Percentiles rank a stretch among this genome's conserved stretches.
phyloP scores from a whole-genome alignment of 1,140 invertebrate genomes.

The Dendrolimus punctatus region DNA sequence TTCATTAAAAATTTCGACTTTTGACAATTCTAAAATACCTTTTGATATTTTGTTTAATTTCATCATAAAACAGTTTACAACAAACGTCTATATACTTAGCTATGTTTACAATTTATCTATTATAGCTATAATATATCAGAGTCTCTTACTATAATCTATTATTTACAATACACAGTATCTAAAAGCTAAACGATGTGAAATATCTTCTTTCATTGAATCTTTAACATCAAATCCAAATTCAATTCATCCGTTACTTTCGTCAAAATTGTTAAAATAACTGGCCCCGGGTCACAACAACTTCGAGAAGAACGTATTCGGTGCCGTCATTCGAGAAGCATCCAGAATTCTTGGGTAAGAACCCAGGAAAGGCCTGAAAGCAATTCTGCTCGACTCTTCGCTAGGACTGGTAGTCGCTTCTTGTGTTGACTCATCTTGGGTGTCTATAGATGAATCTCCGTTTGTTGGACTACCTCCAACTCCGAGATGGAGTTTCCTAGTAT shows the following conservation, averaged over 20 bases:
- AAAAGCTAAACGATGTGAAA: not conserved
- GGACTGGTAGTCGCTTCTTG: slow-evolving; percentile 51
- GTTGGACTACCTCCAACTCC: slow-evolving; percentile 38
- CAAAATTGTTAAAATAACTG: slow-evolving; percentile 38
- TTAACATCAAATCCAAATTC: slow-evolving; percentile 45
- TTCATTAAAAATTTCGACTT: no score
- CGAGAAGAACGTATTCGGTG: slow-evolving; percentile 55
- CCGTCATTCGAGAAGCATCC: slow-evolving; percentile 47
- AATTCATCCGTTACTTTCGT: slow-evolving; percentile 47
- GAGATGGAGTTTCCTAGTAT: slow-evolving; percentile 94
- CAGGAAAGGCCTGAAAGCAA: slow-evolving; percentile 53
- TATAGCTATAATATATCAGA: no score
- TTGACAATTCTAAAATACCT: no score
- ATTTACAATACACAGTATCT: slow-evolving; percentile 2
- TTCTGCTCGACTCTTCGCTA: slow-evolving; percentile 33
- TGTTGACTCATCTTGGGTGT: slow-evolving; percentile 60
- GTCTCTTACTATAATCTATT: not conserved
- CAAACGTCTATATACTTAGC: no score
- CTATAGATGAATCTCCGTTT: slow-evolving; percentile 50
- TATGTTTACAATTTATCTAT: slow-evolving; percentile 2
- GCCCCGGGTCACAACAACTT: slow-evolving; percentile 62
- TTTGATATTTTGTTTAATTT: no score
- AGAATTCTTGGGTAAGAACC: slow-evolving; percentile 48
- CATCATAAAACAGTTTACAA: no score
- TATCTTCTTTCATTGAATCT: no score